Conservation (phyloP, 2,888 invertebrate species). For the Tolmerus cingulatus region DNA sequence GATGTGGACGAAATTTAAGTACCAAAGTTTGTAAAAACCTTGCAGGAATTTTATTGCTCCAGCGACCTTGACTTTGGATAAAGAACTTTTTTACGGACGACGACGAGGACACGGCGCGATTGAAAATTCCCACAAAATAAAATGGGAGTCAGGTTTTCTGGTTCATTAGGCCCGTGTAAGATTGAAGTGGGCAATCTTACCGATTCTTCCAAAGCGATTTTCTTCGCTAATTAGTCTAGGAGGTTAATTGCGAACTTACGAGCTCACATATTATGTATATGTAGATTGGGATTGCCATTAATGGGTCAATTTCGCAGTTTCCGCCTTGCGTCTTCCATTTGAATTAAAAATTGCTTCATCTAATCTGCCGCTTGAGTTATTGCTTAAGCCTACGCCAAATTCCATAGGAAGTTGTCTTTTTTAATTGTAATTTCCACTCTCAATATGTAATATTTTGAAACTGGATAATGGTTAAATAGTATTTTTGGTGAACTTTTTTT, state of each 20-base stretch:
- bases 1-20: slow-evolving; percentile 24
- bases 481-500: too few species aligned
- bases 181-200: neutral
- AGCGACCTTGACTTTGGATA: slow-evolving; percentile 8
- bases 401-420: neutral
- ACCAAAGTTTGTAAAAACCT: neutral
- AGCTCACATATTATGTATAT: too few species aligned
- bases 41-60: neutral
- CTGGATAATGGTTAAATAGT: too few species aligned
- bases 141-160: neutral
- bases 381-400: neutral
- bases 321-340: neutral
- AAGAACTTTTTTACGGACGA: neutral
- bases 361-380: neutral
- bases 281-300: neutral
- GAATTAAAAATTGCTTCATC: neutral
- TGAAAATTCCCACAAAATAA: neutral
- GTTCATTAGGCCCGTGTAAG: neutral
- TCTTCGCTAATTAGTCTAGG: neutral
- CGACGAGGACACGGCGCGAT: neutral
- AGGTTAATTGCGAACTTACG: neutral
- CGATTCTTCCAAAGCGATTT: neutral
- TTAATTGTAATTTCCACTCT: neutral
- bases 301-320: neutral
- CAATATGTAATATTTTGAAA: too few species aligned